A percentile compares a stretch with the other conserved stretches of the same genome.
These are phyloP conservation scores for Forficula auricularia DNA, from an alignment of 1,140 invertebrate genomes.

Conservation along the genomic window DNA sequence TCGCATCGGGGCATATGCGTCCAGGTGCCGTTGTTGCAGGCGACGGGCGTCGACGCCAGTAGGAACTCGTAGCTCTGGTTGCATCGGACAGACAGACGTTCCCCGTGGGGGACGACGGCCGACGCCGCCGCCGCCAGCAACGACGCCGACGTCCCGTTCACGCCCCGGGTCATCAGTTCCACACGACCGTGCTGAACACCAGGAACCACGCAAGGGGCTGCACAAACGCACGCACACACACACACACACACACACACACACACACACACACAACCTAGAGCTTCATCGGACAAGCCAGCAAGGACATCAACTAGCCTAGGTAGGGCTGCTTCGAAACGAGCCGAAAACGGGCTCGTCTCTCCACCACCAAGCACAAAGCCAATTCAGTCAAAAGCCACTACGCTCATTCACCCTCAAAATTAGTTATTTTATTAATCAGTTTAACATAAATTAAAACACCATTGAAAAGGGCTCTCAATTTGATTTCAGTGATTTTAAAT, in stretches of 20 bases:
- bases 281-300: too few species aligned
- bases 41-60: constrained; percentile 49
- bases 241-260: too few species aligned
- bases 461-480: too few species aligned
- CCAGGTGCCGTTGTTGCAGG: constrained; percentile 92
- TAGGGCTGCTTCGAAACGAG: not conserved
- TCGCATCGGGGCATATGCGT: constrained; percentile 77
- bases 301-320: not conserved
- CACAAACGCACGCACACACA: constrained; percentile 8
- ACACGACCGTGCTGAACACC: constrained; percentile 68
- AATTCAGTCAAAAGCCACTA: too few species aligned
- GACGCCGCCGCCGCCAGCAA: constrained; percentile 17
- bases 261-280: too few species aligned
- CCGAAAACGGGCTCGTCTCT: not conserved
- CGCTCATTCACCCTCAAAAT: too few species aligned
- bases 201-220: constrained; percentile 80
- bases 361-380: not conserved
- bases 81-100: constrained; percentile 68
- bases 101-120: constrained; percentile 61
- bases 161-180: constrained; percentile 16
- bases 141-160: constrained; percentile 9
- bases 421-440: too few species aligned
- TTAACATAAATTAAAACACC: too few species aligned
- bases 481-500: too few species aligned
- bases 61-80: constrained; percentile 71